Percentiles rank a stretch among this genome's conserved stretches.
These are phyloP conservation scores for Phenganax subtilis DNA, from an alignment of 92 coral and sea anemone genomes.

Conservation along the genomic window DNA sequence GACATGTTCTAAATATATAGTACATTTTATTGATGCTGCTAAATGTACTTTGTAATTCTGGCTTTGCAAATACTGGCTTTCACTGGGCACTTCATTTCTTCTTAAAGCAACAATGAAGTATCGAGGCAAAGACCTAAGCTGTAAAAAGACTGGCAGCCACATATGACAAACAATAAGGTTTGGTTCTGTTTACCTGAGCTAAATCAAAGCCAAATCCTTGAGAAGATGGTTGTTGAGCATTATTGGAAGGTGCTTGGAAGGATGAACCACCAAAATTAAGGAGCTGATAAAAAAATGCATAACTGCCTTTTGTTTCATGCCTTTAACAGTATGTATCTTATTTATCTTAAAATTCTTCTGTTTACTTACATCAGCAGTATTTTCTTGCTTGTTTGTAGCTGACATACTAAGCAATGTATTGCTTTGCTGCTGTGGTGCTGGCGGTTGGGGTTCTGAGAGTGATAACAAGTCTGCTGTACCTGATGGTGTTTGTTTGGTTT, in stretches of 20 bases:
- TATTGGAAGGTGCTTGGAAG: background rate
- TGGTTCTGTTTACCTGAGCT: constrained; percentile 13
- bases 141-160: too few species aligned
- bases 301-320: background rate
- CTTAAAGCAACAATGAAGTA: too few species aligned
- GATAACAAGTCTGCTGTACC: constrained; percentile 65
- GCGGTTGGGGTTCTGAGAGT: constrained; percentile 35
- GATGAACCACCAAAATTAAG: constrained; percentile 33
- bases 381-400: background rate
- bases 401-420: constrained; percentile 27
- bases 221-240: background rate
- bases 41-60: too few species aligned
- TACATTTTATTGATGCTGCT: background rate
- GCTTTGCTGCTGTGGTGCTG: constrained; percentile 37
- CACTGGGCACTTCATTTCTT: too few species aligned
- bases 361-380: constrained; percentile 35
- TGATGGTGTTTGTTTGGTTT: constrained; percentile 39
- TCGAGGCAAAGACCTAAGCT: too few species aligned
- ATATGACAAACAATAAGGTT: background rate
- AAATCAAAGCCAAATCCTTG: constrained; percentile 29
- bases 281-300: constrained; percentile 10
- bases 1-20: constrained; percentile 7
- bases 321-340: background rate
- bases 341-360: background rate
- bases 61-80: too few species aligned